phyloP scores from a whole-genome alignment of 2,113 vertebrate species.

The Piprites chloris region DNA sequence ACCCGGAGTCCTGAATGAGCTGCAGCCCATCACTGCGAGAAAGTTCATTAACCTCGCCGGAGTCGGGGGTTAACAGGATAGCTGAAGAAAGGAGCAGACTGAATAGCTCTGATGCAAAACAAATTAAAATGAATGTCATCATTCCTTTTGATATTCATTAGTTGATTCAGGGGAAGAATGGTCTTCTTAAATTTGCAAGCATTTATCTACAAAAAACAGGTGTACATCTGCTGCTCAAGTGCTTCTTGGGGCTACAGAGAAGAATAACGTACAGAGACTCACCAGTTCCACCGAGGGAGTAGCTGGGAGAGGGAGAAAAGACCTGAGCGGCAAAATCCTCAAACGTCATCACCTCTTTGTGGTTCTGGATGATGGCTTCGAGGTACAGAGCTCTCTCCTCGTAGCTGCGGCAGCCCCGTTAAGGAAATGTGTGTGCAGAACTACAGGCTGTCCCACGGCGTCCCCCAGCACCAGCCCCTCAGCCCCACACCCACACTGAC shows the following conservation, averaged over 20 bases:
- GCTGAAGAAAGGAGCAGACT: slow-evolving; percentile 72
- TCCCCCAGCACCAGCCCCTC: neutral
- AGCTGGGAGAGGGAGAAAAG: slow-evolving; percentile 91
- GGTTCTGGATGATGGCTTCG: slow-evolving; percentile 97
- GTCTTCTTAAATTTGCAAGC: slow-evolving; percentile 75
- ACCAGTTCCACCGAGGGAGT: slow-evolving; percentile 90
- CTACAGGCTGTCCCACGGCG: neutral
- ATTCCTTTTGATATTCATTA: slow-evolving; percentile 86
- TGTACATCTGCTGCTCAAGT: slow-evolving; percentile 76
- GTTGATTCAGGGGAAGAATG: slow-evolving; percentile 75
- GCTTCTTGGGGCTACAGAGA: slow-evolving; percentile 37
- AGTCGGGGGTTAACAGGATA: slow-evolving; percentile 77
- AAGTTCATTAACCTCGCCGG: slow-evolving; percentile 82
- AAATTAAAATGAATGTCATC: slow-evolving; percentile 83
- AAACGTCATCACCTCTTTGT: slow-evolving; percentile 95
- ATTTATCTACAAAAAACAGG: slow-evolving; percentile 84
- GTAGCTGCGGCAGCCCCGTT: slow-evolving; percentile 79
- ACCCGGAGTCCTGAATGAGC: slow-evolving; percentile 71
- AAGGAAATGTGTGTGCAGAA: slow-evolving; percentile 72
- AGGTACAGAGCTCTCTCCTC: slow-evolving; percentile 96
- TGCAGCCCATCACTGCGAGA: slow-evolving; percentile 69
- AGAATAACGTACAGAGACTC: slow-evolving; percentile 72
- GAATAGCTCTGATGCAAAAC: slow-evolving; percentile 79
- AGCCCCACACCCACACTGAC: neutral
- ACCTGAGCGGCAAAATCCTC: slow-evolving; percentile 97